Conservation (phyloP, 1,140 invertebrate species). For the Micrasema longulum region DNA sequence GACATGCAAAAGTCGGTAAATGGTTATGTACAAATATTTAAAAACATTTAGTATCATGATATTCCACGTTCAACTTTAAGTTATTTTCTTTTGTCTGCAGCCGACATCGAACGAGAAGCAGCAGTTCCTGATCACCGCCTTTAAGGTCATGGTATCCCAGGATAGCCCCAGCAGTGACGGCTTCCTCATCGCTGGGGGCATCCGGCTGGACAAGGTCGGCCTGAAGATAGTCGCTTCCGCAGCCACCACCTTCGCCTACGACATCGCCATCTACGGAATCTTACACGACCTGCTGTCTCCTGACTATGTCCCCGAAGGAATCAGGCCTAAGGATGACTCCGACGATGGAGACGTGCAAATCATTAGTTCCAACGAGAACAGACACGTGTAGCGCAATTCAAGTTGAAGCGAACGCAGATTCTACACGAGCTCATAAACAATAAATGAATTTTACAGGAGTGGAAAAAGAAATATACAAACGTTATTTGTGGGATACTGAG, state of each 20-base stretch:
- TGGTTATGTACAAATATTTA: no score
- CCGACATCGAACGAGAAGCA: slow-evolving; percentile 26
- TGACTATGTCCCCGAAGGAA: slow-evolving; percentile 20
- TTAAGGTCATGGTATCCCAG: slow-evolving; percentile 57
- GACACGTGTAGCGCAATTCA: no score
- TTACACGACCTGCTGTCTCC: slow-evolving; percentile 38
- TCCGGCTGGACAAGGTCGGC: not conserved
- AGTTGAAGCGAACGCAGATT: no score
- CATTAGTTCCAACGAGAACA: no score
- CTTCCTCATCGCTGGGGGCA: slow-evolving; percentile 57
- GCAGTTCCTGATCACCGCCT: slow-evolving; percentile 57
- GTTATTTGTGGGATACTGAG: no score
- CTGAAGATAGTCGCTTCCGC: slow-evolving; percentile 27
- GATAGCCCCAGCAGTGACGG: slow-evolving; percentile 55
- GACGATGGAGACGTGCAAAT: no score
- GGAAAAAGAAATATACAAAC: no score
- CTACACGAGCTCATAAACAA: no score
- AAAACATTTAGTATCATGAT: no score
- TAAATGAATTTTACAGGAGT: no score
- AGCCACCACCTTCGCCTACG: slow-evolving; percentile 38
- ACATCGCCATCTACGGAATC: slow-evolving; percentile 39
- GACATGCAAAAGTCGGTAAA: no score
- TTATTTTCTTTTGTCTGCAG: slow-evolving; percentile 49
- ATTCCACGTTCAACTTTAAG: no score
- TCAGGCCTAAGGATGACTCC: not conserved